Percentiles rank a stretch among this genome's conserved stretches.
Conservation (phyloP, 1,140 invertebrate species). For the Hormaphis cornu region DNA sequence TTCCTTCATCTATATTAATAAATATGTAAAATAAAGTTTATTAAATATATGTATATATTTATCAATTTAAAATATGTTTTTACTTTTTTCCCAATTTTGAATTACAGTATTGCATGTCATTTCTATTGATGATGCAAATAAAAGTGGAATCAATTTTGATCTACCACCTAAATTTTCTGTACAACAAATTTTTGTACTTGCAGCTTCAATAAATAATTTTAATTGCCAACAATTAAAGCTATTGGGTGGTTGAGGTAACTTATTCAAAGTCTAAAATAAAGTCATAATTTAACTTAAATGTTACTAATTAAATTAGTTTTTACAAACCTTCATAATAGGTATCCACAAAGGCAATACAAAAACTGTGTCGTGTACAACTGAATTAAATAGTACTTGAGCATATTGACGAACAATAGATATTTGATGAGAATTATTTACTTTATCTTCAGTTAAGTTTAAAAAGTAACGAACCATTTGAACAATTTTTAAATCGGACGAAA, state of each 20-base stretch:
- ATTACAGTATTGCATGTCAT: constrained; percentile 36
- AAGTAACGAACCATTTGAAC: constrained; percentile 54
- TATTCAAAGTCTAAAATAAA: constrained; percentile 1
- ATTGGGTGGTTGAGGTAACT: constrained; percentile 28
- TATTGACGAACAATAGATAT: constrained; percentile 54
- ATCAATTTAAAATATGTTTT: not conserved
- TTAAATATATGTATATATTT: not conserved
- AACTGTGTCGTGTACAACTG: constrained; percentile 74
- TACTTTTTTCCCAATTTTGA: not conserved
- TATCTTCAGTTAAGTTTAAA: constrained; percentile 40
- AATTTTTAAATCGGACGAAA: constrained; percentile 48
- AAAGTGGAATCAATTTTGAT: constrained; percentile 34
- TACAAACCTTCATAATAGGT: constrained; percentile 55
- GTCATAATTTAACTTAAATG: not conserved
- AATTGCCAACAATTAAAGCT: constrained; percentile 19
- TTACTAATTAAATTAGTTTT: not conserved
- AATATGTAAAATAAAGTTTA: not conserved
- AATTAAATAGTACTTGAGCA: constrained; percentile 71
- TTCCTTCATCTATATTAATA: not conserved
- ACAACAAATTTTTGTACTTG: constrained; percentile 35
- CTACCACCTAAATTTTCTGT: constrained; percentile 35
- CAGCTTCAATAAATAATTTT: constrained; percentile 34
- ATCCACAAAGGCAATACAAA: constrained; percentile 66
- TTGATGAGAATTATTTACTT: constrained; percentile 39
- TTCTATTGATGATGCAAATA: constrained; percentile 42